Evolutionary conservation across 1,140 invertebrate species (phyloP).

Genomic region (Drosophila ercepeae): DNA sequence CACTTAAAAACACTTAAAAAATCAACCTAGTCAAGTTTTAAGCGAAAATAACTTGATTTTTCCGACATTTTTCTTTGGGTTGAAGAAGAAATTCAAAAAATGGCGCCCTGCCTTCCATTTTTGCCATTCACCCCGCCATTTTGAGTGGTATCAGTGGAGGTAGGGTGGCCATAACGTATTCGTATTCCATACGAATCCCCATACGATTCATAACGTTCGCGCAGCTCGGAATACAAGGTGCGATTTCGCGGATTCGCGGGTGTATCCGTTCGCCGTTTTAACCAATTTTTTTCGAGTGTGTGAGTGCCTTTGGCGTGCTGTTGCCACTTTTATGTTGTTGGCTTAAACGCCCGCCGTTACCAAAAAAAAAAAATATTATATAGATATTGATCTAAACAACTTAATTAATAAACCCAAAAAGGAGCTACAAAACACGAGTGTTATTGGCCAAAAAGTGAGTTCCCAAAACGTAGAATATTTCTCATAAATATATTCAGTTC

Average conservation of each 20-base stretch:
- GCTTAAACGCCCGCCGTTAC: neutral
- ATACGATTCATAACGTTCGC: slow-evolving; percentile 1
- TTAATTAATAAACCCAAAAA: neutral
- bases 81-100: neutral
- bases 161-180: neutral
- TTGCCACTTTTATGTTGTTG: slow-evolving; percentile 1
- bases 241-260: neutral
- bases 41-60: neutral
- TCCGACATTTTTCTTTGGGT: no score
- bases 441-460: neutral
- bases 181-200: neutral
- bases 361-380: neutral
- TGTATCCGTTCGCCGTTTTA: neutral
- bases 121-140: neutral
- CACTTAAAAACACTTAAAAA: no score
- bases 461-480: neutral
- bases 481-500: neutral
- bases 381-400: neutral
- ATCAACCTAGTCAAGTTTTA: neutral
- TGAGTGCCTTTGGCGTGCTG: slow-evolving; percentile 10
- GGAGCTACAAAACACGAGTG: neutral
- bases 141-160: neutral
- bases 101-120: neutral
- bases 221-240: slow-evolving; percentile 1
- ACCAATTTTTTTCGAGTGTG: slow-evolving; percentile 5